phyloP scores from a whole-genome alignment of 2,797 vertebrate species.

The Coendou prehensilis region DNA sequence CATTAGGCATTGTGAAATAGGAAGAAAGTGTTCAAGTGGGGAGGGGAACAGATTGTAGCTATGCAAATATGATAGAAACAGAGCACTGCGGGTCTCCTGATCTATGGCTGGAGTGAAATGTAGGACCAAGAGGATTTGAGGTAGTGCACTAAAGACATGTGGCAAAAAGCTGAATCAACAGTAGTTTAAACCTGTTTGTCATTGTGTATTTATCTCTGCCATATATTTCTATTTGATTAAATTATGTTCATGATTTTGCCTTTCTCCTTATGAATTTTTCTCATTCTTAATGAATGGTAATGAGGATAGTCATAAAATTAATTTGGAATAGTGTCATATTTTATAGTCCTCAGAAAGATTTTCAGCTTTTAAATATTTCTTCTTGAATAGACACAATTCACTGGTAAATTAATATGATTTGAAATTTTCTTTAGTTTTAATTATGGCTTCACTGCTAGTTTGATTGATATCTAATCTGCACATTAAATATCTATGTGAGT shows the following conservation, averaged over 20 bases:
- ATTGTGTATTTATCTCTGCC: background rate
- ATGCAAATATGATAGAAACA: background rate
- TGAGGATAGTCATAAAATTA: background rate
- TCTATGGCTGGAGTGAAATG: background rate
- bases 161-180: background rate
- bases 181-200: background rate
- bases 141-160: background rate
- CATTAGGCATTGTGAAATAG: too few relatives aligned
- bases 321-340: background rate
- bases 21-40: too few relatives aligned
- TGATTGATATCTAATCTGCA: too few relatives aligned
- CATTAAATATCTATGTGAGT: background rate
- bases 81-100: background rate
- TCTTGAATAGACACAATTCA: background rate
- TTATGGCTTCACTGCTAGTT: background rate
- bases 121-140: background rate
- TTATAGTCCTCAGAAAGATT: background rate
- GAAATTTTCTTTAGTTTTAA: constrained; percentile 30
- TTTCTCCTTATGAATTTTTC: background rate
- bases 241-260: background rate
- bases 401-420: background rate
- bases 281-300: background rate
- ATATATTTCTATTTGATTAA: background rate
- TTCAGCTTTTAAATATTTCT: background rate
- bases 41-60: background rate